Conservation (phyloP, 1,140 invertebrate genomes). For the Drosophila nikananu region DNA sequence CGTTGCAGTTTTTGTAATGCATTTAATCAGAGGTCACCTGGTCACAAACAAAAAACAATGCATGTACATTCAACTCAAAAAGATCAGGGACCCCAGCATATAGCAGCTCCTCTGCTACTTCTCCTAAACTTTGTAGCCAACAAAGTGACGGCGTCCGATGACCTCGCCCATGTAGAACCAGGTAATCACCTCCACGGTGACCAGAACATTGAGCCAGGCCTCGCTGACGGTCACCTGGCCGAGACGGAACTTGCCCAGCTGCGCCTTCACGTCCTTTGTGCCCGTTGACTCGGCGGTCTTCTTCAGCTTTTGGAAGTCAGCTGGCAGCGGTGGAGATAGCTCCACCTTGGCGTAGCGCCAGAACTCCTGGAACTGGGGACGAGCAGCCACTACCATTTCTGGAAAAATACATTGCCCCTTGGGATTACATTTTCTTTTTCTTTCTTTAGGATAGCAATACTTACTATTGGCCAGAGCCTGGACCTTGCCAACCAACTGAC, state of each 20-base stretch:
- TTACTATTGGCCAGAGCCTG: conserved; percentile 62
- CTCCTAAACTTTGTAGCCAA: conserved; percentile 94
- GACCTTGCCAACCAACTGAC: conserved; percentile 48
- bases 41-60: conserved; percentile 4
- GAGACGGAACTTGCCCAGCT: conserved; percentile 87
- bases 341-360: conserved; percentile 96
- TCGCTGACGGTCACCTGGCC: conserved; percentile 94
- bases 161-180: conserved; percentile 99
- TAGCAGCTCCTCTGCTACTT: neutral
- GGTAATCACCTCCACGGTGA: conserved; percentile 94
- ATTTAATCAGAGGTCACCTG: conserved; percentile 21
- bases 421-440: neutral
- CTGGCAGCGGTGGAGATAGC: conserved; percentile 93
- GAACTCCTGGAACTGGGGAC: conserved; percentile 91
- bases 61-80: conserved; percentile 31
- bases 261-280: conserved; percentile 86
- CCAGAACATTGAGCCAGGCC: conserved; percentile 94
- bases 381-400: conserved; percentile 88
- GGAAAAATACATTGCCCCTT: neutral
- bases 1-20: neutral
- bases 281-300: conserved; percentile 90
- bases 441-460: neutral
- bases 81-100: neutral
- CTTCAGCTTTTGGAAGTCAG: conserved; percentile 92
- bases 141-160: conserved; percentile 95